Percentiles rank a stretch among this genome's conserved stretches.
Conservation (phyloP, 1,140 invertebrate genomes). For the Rhagoletis zephyria region DNA sequence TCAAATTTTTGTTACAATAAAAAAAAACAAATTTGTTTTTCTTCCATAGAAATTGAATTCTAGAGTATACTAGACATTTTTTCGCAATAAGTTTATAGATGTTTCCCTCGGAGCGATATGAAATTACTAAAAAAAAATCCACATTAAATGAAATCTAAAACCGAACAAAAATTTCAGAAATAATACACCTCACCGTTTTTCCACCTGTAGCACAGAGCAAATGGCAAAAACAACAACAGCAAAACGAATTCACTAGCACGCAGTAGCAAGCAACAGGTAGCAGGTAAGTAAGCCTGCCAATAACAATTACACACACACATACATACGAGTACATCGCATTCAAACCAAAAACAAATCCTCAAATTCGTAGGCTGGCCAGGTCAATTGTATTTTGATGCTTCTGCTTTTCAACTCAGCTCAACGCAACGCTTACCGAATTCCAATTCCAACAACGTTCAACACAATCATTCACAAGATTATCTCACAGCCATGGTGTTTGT, state of each 20-base stretch:
- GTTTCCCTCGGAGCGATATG: no score
- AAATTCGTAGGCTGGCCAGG: background rate
- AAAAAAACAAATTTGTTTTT: no score
- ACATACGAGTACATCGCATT: background rate
- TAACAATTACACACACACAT: background rate
- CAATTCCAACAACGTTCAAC: background rate
- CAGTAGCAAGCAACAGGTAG: constrained; percentile 4
- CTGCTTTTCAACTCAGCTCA: background rate
- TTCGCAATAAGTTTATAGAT: no score
- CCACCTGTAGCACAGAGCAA: background rate
- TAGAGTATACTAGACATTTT: no score
- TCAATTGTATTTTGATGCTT: constrained; percentile 26
- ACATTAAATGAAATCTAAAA: background rate
- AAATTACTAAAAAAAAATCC: background rate
- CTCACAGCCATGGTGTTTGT: background rate
- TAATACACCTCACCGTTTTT: background rate
- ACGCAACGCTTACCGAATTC: no score
- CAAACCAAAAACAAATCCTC: background rate
- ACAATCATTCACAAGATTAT: constrained; percentile 40
- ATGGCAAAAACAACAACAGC: no score
- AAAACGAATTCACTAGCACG: background rate
- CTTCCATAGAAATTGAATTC: no score
- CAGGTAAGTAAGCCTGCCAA: background rate
- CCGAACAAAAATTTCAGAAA: background rate
- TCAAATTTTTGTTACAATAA: no score